A percentile compares a stretch with the other conserved stretches of the same genome.
These are phyloP conservation scores for Dinoponera quadriceps DNA, from an alignment of 1,140 invertebrate species.

Conservation along the genomic window DNA sequence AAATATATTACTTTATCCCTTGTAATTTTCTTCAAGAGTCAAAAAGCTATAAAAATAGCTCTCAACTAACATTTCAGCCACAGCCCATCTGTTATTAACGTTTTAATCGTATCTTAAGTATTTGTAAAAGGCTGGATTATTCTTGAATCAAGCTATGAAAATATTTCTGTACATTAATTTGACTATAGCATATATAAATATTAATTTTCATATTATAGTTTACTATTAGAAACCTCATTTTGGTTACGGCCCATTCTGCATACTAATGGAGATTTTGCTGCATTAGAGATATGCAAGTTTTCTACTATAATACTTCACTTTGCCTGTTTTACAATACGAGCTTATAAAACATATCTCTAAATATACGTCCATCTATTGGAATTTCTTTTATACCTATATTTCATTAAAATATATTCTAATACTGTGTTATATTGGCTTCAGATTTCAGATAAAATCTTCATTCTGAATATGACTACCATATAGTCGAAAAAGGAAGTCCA, in stretches of 20 bases:
- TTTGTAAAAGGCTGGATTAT: constrained; percentile 83
- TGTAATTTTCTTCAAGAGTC: constrained; percentile 79
- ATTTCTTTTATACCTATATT: constrained; percentile 33
- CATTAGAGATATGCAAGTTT: constrained; percentile 62
- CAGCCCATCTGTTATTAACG: constrained; percentile 83
- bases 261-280: constrained; percentile 56
- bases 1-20: constrained; percentile 84
- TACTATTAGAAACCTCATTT: constrained; percentile 61
- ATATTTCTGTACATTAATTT: constrained; percentile 80
- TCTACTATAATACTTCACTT: constrained; percentile 33
- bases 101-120: constrained; percentile 79
- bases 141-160: constrained; percentile 79
- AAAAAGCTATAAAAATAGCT: constrained; percentile 86
- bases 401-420: constrained; percentile 62
- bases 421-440: constrained; percentile 60
- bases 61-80: constrained; percentile 82
- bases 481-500: constrained; percentile 31
- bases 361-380: constrained; percentile 45
- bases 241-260: constrained; percentile 55
- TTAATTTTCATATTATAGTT: constrained; percentile 62
- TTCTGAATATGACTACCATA: constrained; percentile 29
- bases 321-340: constrained; percentile 49
- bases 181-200: constrained; percentile 77
- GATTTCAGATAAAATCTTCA: constrained; percentile 38
- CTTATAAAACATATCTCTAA: constrained; percentile 64